These are phyloP conservation scores for Spisula subtruncata DNA, from an alignment of 2,888 invertebrate genomes.

Conservation along the genomic window DNA sequence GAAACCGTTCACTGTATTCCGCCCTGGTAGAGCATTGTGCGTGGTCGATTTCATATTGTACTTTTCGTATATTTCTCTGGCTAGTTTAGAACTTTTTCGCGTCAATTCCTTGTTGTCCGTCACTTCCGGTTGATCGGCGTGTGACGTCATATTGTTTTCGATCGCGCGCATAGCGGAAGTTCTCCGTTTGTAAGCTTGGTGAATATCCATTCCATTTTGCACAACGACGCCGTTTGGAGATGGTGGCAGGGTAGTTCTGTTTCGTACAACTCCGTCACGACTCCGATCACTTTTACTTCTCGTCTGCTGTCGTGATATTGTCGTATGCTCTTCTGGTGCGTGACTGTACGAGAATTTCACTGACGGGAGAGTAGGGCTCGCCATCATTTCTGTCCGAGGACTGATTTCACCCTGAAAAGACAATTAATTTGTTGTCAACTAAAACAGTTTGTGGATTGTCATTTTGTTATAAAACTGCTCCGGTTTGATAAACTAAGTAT, in stretches of 20 bases:
- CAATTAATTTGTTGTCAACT: no score
- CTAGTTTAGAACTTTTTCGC: conserved; percentile 61
- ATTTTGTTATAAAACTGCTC: no score
- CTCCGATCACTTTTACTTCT: conserved; percentile 27
- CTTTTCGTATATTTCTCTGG: conserved; percentile 71
- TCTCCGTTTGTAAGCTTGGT: conserved; percentile 34
- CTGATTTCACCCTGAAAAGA: conserved; percentile 50
- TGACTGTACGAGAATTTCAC: conserved; percentile 69
- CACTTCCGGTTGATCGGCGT: conserved; percentile 29
- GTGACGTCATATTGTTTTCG: conserved; percentile 46
- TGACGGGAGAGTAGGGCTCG: conserved; percentile 57
- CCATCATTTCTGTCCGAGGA: conserved; percentile 48
- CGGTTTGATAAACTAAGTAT: no score
- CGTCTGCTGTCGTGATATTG: conserved; percentile 28
- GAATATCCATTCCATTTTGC: conserved; percentile 65
- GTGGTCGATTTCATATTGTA: conserved; percentile 69
- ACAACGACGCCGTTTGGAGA: conserved; percentile 68
- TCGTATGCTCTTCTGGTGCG: conserved; percentile 33
- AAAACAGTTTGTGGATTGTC: no score
- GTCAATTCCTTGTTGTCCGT: conserved; percentile 42
- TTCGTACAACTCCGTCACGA: background rate
- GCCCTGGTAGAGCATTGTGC: conserved; percentile 45
- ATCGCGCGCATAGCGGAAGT: conserved; percentile 54
- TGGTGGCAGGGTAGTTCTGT: conserved; percentile 55
- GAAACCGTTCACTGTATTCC: conserved; percentile 45